These are phyloP conservation scores for Molorchus minor DNA, from an alignment of 2,888 invertebrate species.

Conservation along the genomic window DNA sequence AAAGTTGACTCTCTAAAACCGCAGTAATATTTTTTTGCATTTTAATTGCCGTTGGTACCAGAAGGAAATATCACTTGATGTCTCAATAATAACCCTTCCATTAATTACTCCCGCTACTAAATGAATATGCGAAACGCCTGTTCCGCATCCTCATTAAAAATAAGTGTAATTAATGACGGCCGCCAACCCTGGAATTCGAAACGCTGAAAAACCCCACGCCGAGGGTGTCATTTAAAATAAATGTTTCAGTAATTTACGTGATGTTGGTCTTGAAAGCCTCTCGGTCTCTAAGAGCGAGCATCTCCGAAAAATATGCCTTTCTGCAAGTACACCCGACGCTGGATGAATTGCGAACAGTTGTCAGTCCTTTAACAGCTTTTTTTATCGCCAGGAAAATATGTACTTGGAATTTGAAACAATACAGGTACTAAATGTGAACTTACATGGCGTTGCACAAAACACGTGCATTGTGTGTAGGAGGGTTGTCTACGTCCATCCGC, in stretches of 20 bases:
- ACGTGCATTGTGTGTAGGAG: too few relatives aligned
- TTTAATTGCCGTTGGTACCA: neutral
- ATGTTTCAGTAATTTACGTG: slow-evolving; percentile 1
- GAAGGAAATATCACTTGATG: neutral
- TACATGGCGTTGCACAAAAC: too few relatives aligned
- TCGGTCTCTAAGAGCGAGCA: neutral
- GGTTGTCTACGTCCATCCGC: too few relatives aligned
- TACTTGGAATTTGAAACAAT: too few relatives aligned
- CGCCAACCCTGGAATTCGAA: neutral
- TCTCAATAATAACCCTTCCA: neutral
- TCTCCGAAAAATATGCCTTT: too few relatives aligned
- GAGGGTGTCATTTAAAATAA: slow-evolving; percentile 1
- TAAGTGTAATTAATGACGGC: neutral
- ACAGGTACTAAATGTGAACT: too few relatives aligned
- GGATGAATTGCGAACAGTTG: too few relatives aligned
- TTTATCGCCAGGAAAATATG: too few relatives aligned
- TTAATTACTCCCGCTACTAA: neutral
- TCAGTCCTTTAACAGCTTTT: too few relatives aligned
- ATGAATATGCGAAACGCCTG: slow-evolving; percentile 1
- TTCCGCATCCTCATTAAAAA: slow-evolving; percentile 2
- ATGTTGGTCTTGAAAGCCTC: neutral
- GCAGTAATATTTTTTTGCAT: too few relatives aligned
- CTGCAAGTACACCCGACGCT: too few relatives aligned
- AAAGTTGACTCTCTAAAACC: too few relatives aligned
- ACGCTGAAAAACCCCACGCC: neutral